These are phyloP conservation scores for Syndactyla subalaris DNA, from an alignment of 2,797 vertebrate genomes.

Conservation along the genomic window DNA sequence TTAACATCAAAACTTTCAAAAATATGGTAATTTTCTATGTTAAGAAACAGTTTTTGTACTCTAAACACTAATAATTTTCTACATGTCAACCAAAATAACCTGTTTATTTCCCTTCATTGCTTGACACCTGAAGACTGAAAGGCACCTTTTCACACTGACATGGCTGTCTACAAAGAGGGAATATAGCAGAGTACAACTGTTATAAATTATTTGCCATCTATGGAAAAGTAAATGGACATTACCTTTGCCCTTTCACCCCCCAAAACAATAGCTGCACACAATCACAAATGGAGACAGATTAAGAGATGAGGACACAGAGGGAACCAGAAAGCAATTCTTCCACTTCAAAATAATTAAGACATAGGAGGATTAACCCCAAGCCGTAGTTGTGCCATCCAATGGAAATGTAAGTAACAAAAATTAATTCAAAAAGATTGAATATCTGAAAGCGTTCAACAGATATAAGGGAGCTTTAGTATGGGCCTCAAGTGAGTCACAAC, in stretches of 20 bases:
- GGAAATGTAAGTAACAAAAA: constrained; percentile 46
- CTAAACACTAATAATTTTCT: neutral
- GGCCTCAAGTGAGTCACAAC: neutral
- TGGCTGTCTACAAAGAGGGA: constrained; percentile 13
- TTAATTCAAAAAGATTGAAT: neutral
- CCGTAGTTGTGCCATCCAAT: constrained; percentile 16
- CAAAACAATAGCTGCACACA: constrained; percentile 40
- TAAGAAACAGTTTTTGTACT: neutral
- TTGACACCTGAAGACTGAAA: constrained; percentile 22
- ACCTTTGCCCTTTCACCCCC: constrained; percentile 51
- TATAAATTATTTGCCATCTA: constrained; percentile 56
- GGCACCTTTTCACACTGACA: neutral
- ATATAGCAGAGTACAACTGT: neutral
- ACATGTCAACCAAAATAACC: neutral
- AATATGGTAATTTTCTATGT: neutral
- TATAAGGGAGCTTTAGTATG: neutral
- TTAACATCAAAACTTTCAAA: neutral
- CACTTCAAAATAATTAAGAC: constrained; percentile 78
- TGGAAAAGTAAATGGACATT: constrained; percentile 49
- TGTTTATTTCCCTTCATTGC: neutral
- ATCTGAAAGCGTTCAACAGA: neutral
- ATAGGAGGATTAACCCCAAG: constrained; percentile 65
- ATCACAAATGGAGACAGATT: constrained; percentile 66
- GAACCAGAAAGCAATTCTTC: constrained; percentile 48
- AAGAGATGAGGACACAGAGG: neutral